A percentile compares a stretch with the other conserved stretches of the same genome.
Conservation (phyloP, 2,113 vertebrate species). For the Eretmochelys imbricata region DNA sequence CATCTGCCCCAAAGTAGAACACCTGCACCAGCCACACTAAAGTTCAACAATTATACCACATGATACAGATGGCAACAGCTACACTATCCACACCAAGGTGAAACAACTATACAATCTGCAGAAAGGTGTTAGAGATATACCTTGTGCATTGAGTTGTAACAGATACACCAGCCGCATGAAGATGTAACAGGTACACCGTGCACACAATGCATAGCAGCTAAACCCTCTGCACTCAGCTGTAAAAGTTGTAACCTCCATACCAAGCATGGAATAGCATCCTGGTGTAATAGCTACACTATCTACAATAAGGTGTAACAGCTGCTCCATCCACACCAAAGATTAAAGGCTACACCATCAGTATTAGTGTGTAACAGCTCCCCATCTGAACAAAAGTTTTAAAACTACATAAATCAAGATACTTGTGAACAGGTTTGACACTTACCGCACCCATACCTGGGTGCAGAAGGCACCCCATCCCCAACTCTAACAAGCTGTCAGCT, state of each 20-base stretch:
- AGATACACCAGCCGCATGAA: neutral
- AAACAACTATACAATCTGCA: neutral
- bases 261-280: no score
- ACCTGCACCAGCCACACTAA: neutral
- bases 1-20: neutral
- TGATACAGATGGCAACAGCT: neutral
- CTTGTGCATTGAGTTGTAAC: neutral
- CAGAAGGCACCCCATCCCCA: neutral
- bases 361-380: neutral
- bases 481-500: no score
- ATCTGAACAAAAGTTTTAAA: neutral
- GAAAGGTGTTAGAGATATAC: neutral
- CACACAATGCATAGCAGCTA: neutral
- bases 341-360: neutral
- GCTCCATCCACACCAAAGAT: neutral
- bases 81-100: neutral
- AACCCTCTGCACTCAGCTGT: no score
- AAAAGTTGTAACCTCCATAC: no score
- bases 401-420: neutral
- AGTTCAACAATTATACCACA: neutral
- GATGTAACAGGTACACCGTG: neutral
- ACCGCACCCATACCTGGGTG: neutral
- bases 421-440: neutral
- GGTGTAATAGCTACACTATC: neutral
- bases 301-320: neutral